Percentiles rank a stretch among this genome's conserved stretches.
Evolutionary conservation across 2,797 vertebrate species (phyloP).

Genomic region (Halcyon chelicuti): DNA sequence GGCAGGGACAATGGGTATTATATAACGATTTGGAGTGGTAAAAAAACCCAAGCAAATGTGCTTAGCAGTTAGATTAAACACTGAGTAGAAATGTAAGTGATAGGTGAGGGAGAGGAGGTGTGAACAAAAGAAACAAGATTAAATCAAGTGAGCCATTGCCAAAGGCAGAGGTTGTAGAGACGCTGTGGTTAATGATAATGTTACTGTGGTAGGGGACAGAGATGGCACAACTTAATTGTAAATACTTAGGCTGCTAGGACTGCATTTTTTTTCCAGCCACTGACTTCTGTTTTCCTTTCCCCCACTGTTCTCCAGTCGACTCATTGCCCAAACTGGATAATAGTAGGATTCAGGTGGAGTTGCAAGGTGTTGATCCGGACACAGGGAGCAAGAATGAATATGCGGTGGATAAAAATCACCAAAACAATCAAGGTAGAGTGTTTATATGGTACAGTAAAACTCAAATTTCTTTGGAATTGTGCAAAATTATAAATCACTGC

Average conservation of each 20-base stretch:
- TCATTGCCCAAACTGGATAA: conserved; percentile 79
- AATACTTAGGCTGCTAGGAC: neutral
- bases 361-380: conserved; percentile 81
- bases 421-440: conserved; percentile 82
- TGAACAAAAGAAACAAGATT: neutral
- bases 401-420: conserved; percentile 78
- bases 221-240: neutral
- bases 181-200: neutral
- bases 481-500: neutral
- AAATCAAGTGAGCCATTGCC: neutral
- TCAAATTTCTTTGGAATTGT: neutral
- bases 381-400: conserved; percentile 82
- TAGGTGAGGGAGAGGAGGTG: neutral
- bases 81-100: neutral
- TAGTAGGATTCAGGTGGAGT: conserved; percentile 82
- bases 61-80: neutral
- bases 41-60: neutral
- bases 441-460: neutral
- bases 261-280: neutral
- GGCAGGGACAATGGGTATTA: neutral
- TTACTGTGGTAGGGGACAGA: neutral
- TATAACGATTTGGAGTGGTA: neutral
- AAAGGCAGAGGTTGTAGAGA: neutral
- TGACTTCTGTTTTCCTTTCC: conserved; percentile 26
- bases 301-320: conserved; percentile 75